Evolutionary conservation across 2,888 invertebrate species (phyloP).

Genomic region (Orchestes rusci): DNA sequence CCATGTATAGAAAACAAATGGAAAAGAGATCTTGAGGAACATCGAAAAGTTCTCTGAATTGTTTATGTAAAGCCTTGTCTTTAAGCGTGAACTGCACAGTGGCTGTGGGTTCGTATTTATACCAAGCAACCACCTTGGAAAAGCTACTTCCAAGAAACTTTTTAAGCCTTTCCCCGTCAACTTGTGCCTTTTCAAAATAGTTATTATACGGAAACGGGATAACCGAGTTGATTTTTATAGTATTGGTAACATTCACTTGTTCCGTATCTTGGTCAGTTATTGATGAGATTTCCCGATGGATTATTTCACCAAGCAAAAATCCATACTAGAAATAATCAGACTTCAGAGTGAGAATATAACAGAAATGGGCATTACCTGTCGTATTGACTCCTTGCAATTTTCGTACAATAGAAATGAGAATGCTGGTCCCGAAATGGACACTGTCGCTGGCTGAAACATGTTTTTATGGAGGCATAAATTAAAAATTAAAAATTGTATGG

Average conservation of each 20-base stretch:
- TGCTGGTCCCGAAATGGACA: constrained; percentile 50
- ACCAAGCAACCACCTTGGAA: constrained; percentile 61
- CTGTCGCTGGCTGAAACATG: constrained; percentile 36
- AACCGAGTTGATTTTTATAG: constrained; percentile 55
- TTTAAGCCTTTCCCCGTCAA: constrained; percentile 50
- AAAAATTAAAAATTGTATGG: background rate
- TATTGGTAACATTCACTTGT: constrained; percentile 52
- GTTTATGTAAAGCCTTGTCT: constrained; percentile 57
- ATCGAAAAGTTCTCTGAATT: constrained; percentile 52
- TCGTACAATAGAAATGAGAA: constrained; percentile 62
- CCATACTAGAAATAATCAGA: constrained; percentile 46
- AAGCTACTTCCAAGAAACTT: constrained; percentile 49
- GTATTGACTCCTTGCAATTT: constrained; percentile 53
- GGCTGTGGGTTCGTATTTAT: constrained; percentile 53
- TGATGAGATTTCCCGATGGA: constrained; percentile 56
- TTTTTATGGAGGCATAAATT: constrained; percentile 7
- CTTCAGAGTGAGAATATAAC: too few relatives aligned
- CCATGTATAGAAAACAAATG: constrained; percentile 53
- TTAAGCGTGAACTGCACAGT: constrained; percentile 53
- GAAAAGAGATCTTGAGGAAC: constrained; percentile 54
- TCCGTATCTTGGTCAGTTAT: constrained; percentile 63
- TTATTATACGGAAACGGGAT: constrained; percentile 52
- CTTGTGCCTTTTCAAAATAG: constrained; percentile 53
- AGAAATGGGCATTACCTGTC: constrained; percentile 49
- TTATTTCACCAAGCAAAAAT: constrained; percentile 58